Conservation (phyloP, 2,888 invertebrate species). For the Rosalia funebris region DNA sequence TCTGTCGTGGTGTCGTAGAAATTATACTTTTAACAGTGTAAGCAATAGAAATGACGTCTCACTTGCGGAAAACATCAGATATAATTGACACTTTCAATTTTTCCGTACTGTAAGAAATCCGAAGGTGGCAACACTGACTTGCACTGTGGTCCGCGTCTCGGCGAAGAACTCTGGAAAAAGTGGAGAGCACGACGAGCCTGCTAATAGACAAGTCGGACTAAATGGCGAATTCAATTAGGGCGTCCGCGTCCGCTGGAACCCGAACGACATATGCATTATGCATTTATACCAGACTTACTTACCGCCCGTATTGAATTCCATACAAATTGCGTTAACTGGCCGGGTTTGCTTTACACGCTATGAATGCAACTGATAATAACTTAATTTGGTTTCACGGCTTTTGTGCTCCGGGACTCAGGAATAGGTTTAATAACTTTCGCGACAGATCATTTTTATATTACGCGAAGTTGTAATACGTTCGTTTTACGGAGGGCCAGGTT, state of each 20-base stretch:
- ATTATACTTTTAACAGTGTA: too few species aligned
- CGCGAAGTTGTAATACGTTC: not conserved
- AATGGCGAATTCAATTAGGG: constrained; percentile 41
- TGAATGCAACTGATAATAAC: constrained; percentile 25
- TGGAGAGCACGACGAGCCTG: constrained; percentile 16
- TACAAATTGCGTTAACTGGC: constrained; percentile 26
- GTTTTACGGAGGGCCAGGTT: not conserved
- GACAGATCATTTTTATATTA: not conserved
- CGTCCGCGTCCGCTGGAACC: constrained; percentile 19
- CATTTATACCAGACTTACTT: constrained; percentile 30
- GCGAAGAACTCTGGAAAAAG: too few species aligned
- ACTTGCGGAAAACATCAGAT: too few species aligned
- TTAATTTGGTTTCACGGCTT: constrained; percentile 22
- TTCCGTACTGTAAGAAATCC: too few species aligned
- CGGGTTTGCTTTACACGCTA: constrained; percentile 31
- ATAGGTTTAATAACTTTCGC: not conserved
- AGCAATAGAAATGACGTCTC: too few species aligned
- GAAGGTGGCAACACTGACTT: too few species aligned
- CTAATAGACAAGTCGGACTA: constrained; percentile 30
- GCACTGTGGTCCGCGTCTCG: too few species aligned
- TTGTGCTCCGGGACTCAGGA: not conserved
- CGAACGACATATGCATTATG: constrained; percentile 35
- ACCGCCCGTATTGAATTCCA: constrained; percentile 27
- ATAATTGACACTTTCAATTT: too few species aligned
- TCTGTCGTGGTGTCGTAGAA: too few species aligned